A percentile compares a stretch with the other conserved stretches of the same genome.
phyloP scores from a whole-genome alignment of 2,888 invertebrate species.

The Synanthedon vespiformis region DNA sequence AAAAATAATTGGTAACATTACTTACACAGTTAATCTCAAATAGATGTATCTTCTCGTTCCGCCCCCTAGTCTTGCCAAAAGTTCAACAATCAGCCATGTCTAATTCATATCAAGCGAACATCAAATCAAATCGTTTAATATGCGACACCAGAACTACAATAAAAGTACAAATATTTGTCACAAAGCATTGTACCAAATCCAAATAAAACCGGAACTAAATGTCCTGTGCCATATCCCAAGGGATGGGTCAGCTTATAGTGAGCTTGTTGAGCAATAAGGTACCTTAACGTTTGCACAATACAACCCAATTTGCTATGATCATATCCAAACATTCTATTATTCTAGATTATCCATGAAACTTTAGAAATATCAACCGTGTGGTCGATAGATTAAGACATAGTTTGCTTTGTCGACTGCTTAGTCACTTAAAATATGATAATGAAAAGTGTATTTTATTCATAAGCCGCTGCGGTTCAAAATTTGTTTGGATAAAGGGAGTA shows the following conservation, averaged over 20 bases:
- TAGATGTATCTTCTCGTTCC: no score
- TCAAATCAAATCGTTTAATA: slow-evolving; percentile 58
- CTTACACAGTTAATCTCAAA: no score
- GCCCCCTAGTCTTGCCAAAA: slow-evolving; percentile 12
- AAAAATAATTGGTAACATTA: no score
- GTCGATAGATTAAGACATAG: slow-evolving; percentile 17
- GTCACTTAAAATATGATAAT: background rate
- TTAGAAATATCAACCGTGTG: slow-evolving; percentile 21
- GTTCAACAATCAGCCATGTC: slow-evolving; percentile 38
- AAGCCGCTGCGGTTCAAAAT: slow-evolving; percentile 9
- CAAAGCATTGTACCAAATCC: slow-evolving; percentile 55
- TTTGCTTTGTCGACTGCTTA: slow-evolving; percentile 17
- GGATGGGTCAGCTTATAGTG: slow-evolving; percentile 46
- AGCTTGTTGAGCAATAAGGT: slow-evolving; percentile 5
- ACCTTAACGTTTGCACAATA: slow-evolving; percentile 6
- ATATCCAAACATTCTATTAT: slow-evolving; percentile 3
- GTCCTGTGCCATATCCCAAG: slow-evolving; percentile 47
- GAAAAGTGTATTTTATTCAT: background rate
- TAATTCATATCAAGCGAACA: slow-evolving; percentile 30
- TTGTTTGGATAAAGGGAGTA: slow-evolving; percentile 4
- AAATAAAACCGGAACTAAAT: slow-evolving; percentile 66
- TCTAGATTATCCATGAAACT: slow-evolving; percentile 13
- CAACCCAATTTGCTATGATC: slow-evolving; percentile 14
- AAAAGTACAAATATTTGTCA: slow-evolving; percentile 69
- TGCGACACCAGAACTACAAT: slow-evolving; percentile 57